Evolutionary conservation across 1,140 invertebrate genomes (phyloP).

Genomic region (Campoletis sonorensis): DNA sequence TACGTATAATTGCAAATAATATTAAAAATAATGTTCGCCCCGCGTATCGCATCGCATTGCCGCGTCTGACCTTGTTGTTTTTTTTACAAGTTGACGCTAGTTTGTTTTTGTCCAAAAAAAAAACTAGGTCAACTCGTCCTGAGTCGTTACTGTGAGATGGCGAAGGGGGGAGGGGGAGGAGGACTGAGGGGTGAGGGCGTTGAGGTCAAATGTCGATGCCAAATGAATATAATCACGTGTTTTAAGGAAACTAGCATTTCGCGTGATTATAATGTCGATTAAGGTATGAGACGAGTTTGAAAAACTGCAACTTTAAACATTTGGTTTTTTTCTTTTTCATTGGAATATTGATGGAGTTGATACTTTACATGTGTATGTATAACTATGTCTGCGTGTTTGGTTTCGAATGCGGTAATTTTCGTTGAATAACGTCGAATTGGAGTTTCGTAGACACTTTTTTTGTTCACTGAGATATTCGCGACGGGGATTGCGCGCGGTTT

Average conservation of each 20-base stretch:
- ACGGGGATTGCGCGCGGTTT: background rate
- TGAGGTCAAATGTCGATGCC: background rate
- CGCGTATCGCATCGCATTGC: too few species aligned
- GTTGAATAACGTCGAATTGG: background rate
- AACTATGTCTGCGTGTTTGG: background rate
- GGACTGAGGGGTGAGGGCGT: background rate
- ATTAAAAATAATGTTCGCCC: too few species aligned
- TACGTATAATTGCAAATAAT: too few species aligned
- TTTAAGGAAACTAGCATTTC: background rate
- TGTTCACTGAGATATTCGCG: background rate
- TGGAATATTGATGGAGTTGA: background rate
- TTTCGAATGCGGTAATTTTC: background rate
- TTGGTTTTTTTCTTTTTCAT: too few species aligned
- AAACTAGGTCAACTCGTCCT: background rate
- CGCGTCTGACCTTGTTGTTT: too few species aligned
- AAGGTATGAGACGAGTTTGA: background rate
- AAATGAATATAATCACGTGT: background rate
- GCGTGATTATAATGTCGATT: background rate
- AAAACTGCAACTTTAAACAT: background rate
- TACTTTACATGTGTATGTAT: background rate
- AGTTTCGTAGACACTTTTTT: background rate
- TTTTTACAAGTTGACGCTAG: too few species aligned
- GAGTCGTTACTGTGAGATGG: background rate
- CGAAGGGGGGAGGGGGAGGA: background rate
- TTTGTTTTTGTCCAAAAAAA: background rate